Conservation (phyloP, 2,113 vertebrate species). For the Urocynchramus pylzowi region DNA sequence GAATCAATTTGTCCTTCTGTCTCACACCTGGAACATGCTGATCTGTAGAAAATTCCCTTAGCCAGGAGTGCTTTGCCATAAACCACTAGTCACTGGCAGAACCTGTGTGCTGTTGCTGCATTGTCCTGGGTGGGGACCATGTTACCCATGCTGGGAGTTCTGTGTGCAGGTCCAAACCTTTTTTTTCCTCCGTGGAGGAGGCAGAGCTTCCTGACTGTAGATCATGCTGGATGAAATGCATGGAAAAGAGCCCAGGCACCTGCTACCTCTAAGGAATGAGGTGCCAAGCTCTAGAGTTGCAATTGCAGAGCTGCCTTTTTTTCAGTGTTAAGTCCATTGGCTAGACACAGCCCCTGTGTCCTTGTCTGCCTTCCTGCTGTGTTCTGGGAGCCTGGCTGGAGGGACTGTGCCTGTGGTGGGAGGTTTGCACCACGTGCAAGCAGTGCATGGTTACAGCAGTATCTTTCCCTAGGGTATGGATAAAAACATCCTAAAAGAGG, state of each 20-base stretch:
- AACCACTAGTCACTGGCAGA: neutral
- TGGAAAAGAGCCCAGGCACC: neutral
- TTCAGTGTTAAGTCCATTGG: neutral
- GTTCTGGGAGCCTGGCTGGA: neutral
- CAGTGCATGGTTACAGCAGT: neutral
- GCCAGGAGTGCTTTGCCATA: neutral
- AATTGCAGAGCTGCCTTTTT: neutral
- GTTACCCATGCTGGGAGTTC: neutral
- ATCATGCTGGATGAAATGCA: neutral
- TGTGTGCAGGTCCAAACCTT: neutral
- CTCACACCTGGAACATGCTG: neutral
- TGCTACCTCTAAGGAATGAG: neutral
- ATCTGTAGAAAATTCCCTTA: neutral
- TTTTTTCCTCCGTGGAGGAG: accelerated
- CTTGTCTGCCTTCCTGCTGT: neutral
- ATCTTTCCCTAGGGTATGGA: neutral
- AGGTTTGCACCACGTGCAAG: neutral
- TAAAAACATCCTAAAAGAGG: neutral
- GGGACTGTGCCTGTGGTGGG: accelerated
- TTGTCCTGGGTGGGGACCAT: accelerated
- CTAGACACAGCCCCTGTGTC: neutral
- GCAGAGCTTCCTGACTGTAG: neutral
- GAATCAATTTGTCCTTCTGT: neutral
- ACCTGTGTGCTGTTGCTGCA: neutral
- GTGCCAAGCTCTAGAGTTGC: neutral